Evolutionary conservation across 2,113 vertebrate genomes (phyloP).

Genomic region (Caretta caretta): DNA sequence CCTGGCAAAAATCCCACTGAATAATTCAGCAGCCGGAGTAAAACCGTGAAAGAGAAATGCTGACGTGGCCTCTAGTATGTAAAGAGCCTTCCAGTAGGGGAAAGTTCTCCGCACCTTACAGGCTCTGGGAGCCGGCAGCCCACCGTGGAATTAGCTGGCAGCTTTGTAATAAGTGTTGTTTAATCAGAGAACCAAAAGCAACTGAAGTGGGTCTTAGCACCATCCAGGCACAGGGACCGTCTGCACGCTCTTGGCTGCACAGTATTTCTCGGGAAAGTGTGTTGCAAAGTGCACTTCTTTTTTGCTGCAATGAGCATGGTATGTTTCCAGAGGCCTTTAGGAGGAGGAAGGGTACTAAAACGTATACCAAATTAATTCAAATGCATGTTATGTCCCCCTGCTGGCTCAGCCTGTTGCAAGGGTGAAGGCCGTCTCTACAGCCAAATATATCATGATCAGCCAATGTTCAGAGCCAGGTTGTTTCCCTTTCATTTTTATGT

Average conservation of each 20-base stretch:
- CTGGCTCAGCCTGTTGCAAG: background rate
- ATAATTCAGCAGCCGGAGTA: rapidly evolving
- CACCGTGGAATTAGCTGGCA: rapidly evolving
- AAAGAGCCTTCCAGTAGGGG: background rate
- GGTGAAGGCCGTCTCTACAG: background rate
- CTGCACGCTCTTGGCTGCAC: rapidly evolving
- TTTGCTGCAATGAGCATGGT: background rate
- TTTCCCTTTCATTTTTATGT: background rate
- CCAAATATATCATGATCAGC: background rate
- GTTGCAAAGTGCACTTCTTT: background rate
- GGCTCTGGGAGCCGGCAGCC: rapidly evolving
- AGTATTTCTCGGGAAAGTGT: background rate
- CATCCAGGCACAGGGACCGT: background rate
- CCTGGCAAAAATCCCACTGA: rapidly evolving
- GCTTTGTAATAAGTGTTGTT: rapidly evolving
- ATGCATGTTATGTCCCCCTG: background rate
- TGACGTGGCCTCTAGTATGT: rapidly evolving
- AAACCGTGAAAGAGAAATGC: background rate
- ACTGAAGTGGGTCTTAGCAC: background rate
- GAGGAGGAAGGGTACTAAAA: background rate
- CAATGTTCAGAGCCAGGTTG: background rate
- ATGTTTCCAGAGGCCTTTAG: background rate
- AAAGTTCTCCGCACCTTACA: background rate
- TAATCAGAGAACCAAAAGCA: background rate
- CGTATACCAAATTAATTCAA: background rate